Conservation (phyloP, 2,888 invertebrate genomes). For the Belgica antarctica region DNA sequence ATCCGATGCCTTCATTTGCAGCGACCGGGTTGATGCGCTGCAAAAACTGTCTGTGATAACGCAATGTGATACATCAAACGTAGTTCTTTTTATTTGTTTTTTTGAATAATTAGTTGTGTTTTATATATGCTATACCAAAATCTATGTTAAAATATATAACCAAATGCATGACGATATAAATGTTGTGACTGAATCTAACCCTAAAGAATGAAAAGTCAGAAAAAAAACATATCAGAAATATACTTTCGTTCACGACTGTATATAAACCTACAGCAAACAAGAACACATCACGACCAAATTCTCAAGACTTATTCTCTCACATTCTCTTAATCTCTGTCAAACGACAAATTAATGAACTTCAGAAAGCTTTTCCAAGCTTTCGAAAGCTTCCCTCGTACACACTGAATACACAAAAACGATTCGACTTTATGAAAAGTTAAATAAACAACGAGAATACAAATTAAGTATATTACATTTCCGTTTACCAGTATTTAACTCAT, state of each 20-base stretch:
- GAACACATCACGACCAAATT: conserved; percentile 13
- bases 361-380: neutral
- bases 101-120: conserved; percentile 3
- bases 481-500: conserved; percentile 51
- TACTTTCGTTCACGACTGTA: neutral
- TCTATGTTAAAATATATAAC: conserved; percentile 11
- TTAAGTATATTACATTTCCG: conserved; percentile 56
- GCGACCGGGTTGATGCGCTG: too few species aligned
- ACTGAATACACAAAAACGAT: neutral
- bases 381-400: neutral
- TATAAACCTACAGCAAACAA: conserved; percentile 23
- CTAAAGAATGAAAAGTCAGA: neutral
- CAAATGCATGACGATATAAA: conserved; percentile 20
- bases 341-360: neutral
- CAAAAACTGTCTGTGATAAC: conserved; percentile 7
- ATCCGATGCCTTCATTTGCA: too few species aligned
- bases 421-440: neutral
- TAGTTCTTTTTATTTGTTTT: neutral
- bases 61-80: conserved; percentile 36
- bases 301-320: too few species aligned
- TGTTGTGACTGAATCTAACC: conserved; percentile 1
- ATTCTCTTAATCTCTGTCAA: neutral
- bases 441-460: neutral
- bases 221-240: neutral
- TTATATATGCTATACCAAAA: conserved; percentile 9